Evolutionary conservation across 1,140 invertebrate species (phyloP).

Genomic region (Rhynchophorus ferrugineus): DNA sequence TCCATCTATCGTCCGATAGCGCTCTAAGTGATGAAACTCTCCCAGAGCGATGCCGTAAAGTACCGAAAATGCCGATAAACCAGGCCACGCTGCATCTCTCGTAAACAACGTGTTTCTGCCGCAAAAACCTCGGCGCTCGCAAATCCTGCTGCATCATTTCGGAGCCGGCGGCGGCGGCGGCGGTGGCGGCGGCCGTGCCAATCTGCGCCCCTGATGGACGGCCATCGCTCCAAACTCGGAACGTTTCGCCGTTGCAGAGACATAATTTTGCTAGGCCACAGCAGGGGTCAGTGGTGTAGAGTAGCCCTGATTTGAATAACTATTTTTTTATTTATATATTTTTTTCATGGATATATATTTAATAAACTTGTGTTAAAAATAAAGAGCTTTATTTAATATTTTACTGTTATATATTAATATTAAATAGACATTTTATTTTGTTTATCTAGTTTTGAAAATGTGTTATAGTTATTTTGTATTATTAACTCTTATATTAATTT

Average conservation of each 20-base stretch:
- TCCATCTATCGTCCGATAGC: not conserved
- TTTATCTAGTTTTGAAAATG: too few species aligned
- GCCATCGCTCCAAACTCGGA: slow-evolving; percentile 30
- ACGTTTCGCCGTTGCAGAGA: slow-evolving; percentile 20
- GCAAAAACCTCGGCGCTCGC: slow-evolving; percentile 43
- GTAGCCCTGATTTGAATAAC: too few species aligned
- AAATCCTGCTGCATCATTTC: slow-evolving; percentile 36
- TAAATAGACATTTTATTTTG: too few species aligned
- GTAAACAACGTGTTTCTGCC: slow-evolving; percentile 45
- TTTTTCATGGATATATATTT: too few species aligned
- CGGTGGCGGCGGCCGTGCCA: slow-evolving; percentile 26
- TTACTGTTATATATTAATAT: too few species aligned
- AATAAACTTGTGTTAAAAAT: too few species aligned
- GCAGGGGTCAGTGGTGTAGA: not conserved
- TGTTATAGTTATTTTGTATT: too few species aligned
- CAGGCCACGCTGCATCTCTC: slow-evolving; percentile 30
- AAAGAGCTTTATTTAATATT: too few species aligned
- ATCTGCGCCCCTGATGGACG: slow-evolving; percentile 42
- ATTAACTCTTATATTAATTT: too few species aligned
- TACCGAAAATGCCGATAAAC: not conserved
- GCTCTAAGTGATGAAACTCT: not conserved
- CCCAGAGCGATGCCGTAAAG: not conserved
- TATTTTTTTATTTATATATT: too few species aligned
- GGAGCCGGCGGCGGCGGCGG: slow-evolving; percentile 23
- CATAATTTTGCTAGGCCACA: slow-evolving; percentile 16